Evolutionary conservation across 2,113 vertebrate genomes (phyloP), one percentile per base, ranked within the genome.

Genomic region (Geothlypis trichas): DNA sequence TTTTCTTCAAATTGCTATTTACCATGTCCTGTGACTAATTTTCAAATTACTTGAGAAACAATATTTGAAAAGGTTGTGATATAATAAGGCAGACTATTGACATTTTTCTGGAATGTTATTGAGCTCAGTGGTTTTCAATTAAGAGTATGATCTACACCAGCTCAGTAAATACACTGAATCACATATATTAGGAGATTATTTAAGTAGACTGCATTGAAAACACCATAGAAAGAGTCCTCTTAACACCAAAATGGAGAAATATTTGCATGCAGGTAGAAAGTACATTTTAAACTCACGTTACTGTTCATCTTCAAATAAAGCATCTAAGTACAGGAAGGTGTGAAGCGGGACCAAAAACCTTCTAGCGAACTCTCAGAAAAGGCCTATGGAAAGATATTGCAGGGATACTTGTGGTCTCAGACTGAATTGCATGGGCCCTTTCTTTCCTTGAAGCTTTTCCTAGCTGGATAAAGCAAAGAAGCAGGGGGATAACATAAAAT

Each of bases 1-100:
- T 89, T 89, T 91, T 89, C 39, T 95, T 93, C 84, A 80, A 41
- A 71, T 89, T 86, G 42, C 30, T 96, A 55, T 86, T 95, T 90
- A 84, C 72, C 42, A 10, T 21, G 10, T 52, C 35, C 71, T 59
- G 52, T 81, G 61, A 81, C 73, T 86, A 91, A 72, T 52, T 89
- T 90, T 41, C 55, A 69, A 92, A 90, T 92, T 2, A 59, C 39
- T 68, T 90, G 44, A 84, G 77, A 95, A 90, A 77, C 11, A 78
- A 92, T 93, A 95, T 95, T 93, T 95, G 73, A 84, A 89, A 89
- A 96, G 18, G 11, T 59, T 79, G 35, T 47, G 26, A 62, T 93
- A 39, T 51, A 83, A 85, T 86, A 82, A 52, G 54, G 11, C 61
- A 81, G 46, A 57, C 16, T 87, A 58, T 27, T 78, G 77, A 68